Evolutionary conservation across 2,888 invertebrate genomes (phyloP), one percentile per base, ranked within the genome.

Genomic region (Leistus spinibarbis): DNA sequence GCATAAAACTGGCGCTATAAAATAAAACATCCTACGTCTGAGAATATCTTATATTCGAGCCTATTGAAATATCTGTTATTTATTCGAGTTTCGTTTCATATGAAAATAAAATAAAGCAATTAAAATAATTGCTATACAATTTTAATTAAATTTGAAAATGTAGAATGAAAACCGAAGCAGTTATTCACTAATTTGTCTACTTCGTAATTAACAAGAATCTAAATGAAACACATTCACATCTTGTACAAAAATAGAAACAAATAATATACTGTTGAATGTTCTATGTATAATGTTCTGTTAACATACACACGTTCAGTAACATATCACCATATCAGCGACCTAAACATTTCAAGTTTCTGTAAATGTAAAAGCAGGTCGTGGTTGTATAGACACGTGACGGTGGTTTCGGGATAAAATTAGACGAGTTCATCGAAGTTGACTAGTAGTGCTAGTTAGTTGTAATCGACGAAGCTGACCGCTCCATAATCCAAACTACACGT

Each of bases 381-480:
- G 54, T 56, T 19, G 56, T 19, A 56, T 56, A 56, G 16, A 60
- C 60, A 60, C 60, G 60, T 60, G 60, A 60, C 60, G 60, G 60
- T 60, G 60, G 60, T 60, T 60, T 60, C 5, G 60, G 54, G 62
- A 23, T 71, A 71, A 64, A 71, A 63, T 71, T 71, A 71, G 71
- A 63, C 64, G 16, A 71, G 27, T 64, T 27, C 54, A 71, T 71
- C 60, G 17, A 20, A 60, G 10, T 10, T 22, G 60, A 60, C 60
- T 60, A 60, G 40, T 4, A 13, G 10, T 40, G 13, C 10, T 40
- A 10, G 40, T 40, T 40, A 2, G 22, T 22, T 60, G 60, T 22
- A 60, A 60, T 68, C 56, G 67, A 22, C 67, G 20, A 3, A 17
- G 57, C 69, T 69, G 69, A 69, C 69, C 69, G 69, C 57, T 60